Evolutionary conservation across 2,113 vertebrate genomes (phyloP).

Genomic region (Barnardius zonarius): DNA sequence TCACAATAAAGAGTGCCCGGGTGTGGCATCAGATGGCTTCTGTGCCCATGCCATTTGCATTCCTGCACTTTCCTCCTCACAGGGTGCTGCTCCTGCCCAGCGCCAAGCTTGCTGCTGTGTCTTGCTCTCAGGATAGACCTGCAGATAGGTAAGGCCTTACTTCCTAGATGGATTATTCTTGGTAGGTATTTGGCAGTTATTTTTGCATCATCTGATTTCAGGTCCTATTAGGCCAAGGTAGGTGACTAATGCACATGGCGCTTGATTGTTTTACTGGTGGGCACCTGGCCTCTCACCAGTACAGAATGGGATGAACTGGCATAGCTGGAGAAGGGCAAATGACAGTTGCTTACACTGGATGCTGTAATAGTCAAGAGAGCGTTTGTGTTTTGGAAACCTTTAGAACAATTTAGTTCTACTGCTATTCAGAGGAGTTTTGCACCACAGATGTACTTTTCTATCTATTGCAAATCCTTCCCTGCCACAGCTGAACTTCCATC

Average conservation of each 20-base stretch:
- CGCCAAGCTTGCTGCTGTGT: accelerated
- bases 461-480: background rate
- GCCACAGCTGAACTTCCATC: background rate
- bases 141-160: background rate
- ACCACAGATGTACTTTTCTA: background rate
- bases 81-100: accelerated
- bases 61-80: background rate
- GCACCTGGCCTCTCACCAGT: background rate
- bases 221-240: background rate
- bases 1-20: background rate
- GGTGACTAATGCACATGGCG: background rate
- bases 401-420: background rate
- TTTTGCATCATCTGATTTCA: background rate
- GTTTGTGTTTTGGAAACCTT: background rate
- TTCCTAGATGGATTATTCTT: background rate
- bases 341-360: background rate
- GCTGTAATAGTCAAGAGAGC: background rate
- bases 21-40: constrained; percentile 3
- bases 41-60: background rate
- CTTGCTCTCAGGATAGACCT: background rate
- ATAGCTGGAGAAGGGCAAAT: background rate
- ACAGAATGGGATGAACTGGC: background rate
- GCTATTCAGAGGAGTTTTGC: background rate
- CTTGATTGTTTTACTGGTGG: background rate
- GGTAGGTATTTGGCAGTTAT: background rate